Conservation (phyloP, 2,888 invertebrate genomes). For the Syritta pipiens region DNA sequence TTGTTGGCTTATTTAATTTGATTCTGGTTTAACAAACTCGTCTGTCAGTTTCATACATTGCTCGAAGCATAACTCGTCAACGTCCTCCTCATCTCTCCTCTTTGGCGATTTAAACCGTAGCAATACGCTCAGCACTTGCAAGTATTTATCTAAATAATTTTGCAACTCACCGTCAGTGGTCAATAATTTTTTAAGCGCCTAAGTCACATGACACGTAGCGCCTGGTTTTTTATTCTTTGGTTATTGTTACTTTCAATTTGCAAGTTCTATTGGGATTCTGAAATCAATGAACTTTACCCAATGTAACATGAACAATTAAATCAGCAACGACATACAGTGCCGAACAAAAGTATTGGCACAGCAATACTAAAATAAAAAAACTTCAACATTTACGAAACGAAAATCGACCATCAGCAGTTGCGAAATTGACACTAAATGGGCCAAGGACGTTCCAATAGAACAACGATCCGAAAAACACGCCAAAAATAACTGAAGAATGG, state of each 20-base stretch:
- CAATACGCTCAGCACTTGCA: constrained; percentile 6
- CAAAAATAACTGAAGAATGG: no score
- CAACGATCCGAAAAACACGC: no score
- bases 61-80: no score
- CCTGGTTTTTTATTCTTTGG: constrained; percentile 7
- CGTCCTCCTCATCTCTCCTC: neutral
- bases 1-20: no score
- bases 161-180: constrained; percentile 29
- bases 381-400: no score
- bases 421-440: no score
- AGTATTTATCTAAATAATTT: constrained; percentile 37
- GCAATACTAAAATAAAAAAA: no score
- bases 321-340: constrained; percentile 28
- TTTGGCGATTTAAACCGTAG: neutral
- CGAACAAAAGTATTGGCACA: no score
- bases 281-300: constrained; percentile 49
- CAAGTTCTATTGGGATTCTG: constrained; percentile 33
- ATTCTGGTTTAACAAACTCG: no score
- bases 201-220: constrained; percentile 1
- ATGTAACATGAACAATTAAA: constrained; percentile 12
- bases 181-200: neutral
- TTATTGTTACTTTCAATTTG: constrained; percentile 33
- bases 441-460: no score
- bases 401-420: no score
- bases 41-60: no score